These are phyloP conservation scores for Callinectes sapidus DNA, from an alignment of 2,888 invertebrate genomes.

Conservation along the genomic window DNA sequence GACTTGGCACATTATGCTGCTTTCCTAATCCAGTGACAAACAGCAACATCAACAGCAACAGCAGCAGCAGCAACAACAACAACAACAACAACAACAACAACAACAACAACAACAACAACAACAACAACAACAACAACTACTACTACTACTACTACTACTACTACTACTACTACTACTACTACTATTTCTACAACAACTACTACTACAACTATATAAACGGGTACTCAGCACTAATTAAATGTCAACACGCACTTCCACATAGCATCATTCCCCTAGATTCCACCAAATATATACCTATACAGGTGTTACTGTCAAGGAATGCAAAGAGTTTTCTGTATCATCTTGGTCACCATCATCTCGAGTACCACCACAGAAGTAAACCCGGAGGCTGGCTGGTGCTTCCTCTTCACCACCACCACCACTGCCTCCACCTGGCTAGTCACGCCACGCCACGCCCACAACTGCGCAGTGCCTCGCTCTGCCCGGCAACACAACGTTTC, in stretches of 20 bases:
- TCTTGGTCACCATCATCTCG: not conserved
- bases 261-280: too few relatives aligned
- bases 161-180: not conserved
- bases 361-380: not conserved
- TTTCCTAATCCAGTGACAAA: not conserved
- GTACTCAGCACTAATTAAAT: not conserved
- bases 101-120: not conserved
- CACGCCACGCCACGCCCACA: conserved; percentile 27
- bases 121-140: not conserved
- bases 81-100: not conserved
- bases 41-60: not conserved
- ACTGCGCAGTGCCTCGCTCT: conserved; percentile 34
- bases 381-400: not conserved
- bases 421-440: conserved; percentile 27
- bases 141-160: not conserved
- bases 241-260: not conserved
- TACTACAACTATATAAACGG: not conserved
- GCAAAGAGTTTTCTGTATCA: too few relatives aligned
- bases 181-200: not conserved
- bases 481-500: conserved; percentile 30
- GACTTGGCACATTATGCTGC: not conserved
- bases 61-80: not conserved
- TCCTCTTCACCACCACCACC: not conserved
- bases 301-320: not conserved
- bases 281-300: not conserved